A percentile compares a stretch with the other conserved stretches of the same genome.
phyloP scores from a whole-genome alignment of 2,797 vertebrate species.

The Oryzias dopingdopingensis region DNA sequence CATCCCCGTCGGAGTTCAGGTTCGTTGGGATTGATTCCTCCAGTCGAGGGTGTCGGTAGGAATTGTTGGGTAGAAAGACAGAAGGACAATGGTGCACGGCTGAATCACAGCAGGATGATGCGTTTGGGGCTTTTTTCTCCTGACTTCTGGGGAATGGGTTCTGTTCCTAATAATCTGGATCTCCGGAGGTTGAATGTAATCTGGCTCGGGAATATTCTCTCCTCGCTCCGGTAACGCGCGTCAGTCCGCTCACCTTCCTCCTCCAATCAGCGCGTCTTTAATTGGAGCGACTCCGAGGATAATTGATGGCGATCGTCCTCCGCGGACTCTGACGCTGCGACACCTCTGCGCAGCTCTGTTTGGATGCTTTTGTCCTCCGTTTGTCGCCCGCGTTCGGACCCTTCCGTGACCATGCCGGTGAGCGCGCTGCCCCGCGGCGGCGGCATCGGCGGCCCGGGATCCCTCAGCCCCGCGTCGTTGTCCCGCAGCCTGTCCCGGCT shows the following conservation, averaged over 20 bases:
- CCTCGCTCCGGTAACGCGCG: slow-evolving; percentile 20
- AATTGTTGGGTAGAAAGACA: slow-evolving; percentile 39
- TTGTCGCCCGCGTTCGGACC: slow-evolving; percentile 18
- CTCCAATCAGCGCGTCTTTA: slow-evolving; percentile 39
- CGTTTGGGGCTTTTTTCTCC: slow-evolving; percentile 21
- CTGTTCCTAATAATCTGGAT: slow-evolving; percentile 26
- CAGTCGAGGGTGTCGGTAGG: slow-evolving; percentile 10
- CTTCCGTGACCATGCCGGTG: slow-evolving; percentile 77
- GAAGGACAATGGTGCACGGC: slow-evolving; percentile 58
- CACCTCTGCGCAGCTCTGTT: slow-evolving; percentile 1
- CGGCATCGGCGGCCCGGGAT: slow-evolving; percentile 67
- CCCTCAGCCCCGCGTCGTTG: slow-evolving; percentile 84
- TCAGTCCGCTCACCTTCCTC: slow-evolving; percentile 32
- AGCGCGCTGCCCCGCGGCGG: slow-evolving; percentile 77
- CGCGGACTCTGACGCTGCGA: slow-evolving; percentile 30
- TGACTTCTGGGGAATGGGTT: slow-evolving; percentile 60
- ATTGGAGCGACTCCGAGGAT: slow-evolving; percentile 41
- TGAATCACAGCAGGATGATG: slow-evolving; percentile 51
- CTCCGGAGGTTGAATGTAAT: slow-evolving; percentile 6
- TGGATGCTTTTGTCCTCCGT: slow-evolving; percentile 39
- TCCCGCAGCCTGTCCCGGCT: slow-evolving; percentile 91
- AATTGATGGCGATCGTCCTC: slow-evolving; percentile 44
- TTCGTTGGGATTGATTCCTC: neutral
- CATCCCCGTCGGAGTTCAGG: no score
- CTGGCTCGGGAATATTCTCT: neutral